Evolutionary conservation across 23 tunicate species (phyloP).

Genomic region (Styela plicata): DNA sequence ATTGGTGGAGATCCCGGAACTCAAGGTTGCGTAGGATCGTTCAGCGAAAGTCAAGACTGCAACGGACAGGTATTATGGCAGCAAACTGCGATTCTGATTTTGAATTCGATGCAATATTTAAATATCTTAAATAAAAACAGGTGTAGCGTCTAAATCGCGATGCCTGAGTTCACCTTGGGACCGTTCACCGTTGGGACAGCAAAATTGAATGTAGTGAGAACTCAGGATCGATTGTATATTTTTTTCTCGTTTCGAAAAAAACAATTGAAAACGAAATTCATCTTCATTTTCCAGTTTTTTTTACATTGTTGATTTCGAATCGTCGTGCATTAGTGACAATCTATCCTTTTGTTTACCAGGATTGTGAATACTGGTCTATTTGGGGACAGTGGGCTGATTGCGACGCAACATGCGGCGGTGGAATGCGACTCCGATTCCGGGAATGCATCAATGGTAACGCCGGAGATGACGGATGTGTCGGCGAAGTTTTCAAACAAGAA

Average conservation of each 20-base stretch:
- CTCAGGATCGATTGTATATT: too few relatives aligned
- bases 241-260: too few relatives aligned
- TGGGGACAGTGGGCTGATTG: slow-evolving; percentile 31
- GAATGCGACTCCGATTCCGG: slow-evolving; percentile 4
- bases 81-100: too few relatives aligned
- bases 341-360: background rate
- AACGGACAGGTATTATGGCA: slow-evolving; percentile 37
- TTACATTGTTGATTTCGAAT: background rate
- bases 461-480: slow-evolving; percentile 36
- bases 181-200: too few relatives aligned
- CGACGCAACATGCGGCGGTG: slow-evolving; percentile 27
- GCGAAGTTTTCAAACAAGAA: background rate
- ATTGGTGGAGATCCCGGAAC: slow-evolving; percentile 46
- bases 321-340: background rate
- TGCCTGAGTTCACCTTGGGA: too few relatives aligned
- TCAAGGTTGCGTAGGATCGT: slow-evolving; percentile 38
- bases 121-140: too few relatives aligned
- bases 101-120: too few relatives aligned
- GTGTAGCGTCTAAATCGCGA: too few relatives aligned
- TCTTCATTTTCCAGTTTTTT: background rate
- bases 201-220: too few relatives aligned
- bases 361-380: slow-evolving; percentile 25
- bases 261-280: too few relatives aligned
- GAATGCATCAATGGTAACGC: slow-evolving; percentile 34
- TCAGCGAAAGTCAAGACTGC: slow-evolving; percentile 6